These are phyloP conservation scores for Drosophila pallidifrons DNA, from an alignment of 1,140 invertebrate species.

Conservation along the genomic window DNA sequence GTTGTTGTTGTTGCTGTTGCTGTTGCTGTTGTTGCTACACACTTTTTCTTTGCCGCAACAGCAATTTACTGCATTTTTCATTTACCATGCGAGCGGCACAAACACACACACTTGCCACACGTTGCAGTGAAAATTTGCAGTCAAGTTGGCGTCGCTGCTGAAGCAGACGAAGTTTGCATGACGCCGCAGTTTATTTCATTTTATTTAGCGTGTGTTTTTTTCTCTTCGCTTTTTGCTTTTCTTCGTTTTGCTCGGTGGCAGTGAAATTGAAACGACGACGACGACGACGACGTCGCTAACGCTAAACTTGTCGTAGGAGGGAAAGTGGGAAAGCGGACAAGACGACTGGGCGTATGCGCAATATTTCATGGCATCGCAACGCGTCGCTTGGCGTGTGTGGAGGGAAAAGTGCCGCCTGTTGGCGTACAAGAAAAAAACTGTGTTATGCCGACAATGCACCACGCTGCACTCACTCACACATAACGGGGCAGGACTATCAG, in stretches of 20 bases:
- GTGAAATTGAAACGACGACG: constrained; percentile 73
- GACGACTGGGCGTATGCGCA: constrained; percentile 70
- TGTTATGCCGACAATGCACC: constrained; percentile 78
- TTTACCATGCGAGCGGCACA: constrained; percentile 41
- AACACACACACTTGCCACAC: constrained; percentile 39
- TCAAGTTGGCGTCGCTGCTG: constrained; percentile 74
- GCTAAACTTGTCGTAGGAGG: constrained; percentile 41
- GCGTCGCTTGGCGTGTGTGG: neutral
- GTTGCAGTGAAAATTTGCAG: constrained; percentile 76
- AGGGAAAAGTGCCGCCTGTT: constrained; percentile 24
- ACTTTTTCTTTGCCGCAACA: constrained; percentile 63
- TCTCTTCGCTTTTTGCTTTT: constrained; percentile 1
- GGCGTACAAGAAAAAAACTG: constrained; percentile 54
- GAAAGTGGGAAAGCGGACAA: constrained; percentile 59
- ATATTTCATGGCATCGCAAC: constrained; percentile 51
- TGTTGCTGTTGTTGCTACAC: constrained; percentile 51
- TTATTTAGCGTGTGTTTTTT: constrained; percentile 48
- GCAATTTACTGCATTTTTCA: constrained; percentile 64
- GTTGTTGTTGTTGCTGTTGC: no score
- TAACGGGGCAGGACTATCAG: neutral
- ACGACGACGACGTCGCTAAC: constrained; percentile 27
- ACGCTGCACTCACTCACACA: constrained; percentile 68
- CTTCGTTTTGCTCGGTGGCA: constrained; percentile 50
- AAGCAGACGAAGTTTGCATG: constrained; percentile 77
- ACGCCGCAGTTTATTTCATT: constrained; percentile 68